Evolutionary conservation across 2,113 vertebrate species (phyloP), one percentile per base, ranked within the genome.

Genomic region (Talpa occidentalis): DNA sequence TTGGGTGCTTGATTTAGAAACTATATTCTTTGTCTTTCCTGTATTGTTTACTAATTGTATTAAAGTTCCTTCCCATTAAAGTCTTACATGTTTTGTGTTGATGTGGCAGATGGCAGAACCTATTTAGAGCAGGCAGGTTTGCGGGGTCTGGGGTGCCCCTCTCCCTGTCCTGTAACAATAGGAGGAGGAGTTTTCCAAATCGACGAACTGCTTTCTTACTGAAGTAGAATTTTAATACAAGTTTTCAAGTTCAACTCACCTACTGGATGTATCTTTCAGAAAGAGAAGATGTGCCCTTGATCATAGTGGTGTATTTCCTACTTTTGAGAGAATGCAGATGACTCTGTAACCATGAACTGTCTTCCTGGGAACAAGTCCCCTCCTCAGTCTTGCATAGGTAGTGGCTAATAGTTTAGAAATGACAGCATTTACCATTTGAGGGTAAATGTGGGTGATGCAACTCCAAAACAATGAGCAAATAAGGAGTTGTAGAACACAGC

Each of bases 401-500:
- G 21, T 35, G 56, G 64, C 22, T 35, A 22, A 6, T 10, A 56
- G 7, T 88, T 26, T 54, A n/a, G 30, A 80, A 91, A 89, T 6
- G 1, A 21, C 30, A 42, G 8, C 6, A 49, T 6, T 28, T 54
- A 59, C 3, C 59, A 47, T 52, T n/a, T 76, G 62, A 66, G 32
- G 21, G 21, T 32, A 88, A 70, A 26, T 19, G 6, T 62, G 42
- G n/a, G 14, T 44, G 42, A 77, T 42, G 24, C 24, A n/a, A 7
- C 32, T 54, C 40, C 49, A 10, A 73, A 95, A 47, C 21, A 40
- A 95, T 72, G 52, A 86, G 52, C 26, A 67, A 93, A 32, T 95
- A 60, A 73, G 16, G 17, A 73, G 24, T 28, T 88, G 19, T 60
- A 82, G 66, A 91, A 59, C 28, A 62, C 17, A 72, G n/a, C 49